Base-by-base conservation (phyloP, 2,888 invertebrate genomes). In the Cremastinae sp. region DNA sequence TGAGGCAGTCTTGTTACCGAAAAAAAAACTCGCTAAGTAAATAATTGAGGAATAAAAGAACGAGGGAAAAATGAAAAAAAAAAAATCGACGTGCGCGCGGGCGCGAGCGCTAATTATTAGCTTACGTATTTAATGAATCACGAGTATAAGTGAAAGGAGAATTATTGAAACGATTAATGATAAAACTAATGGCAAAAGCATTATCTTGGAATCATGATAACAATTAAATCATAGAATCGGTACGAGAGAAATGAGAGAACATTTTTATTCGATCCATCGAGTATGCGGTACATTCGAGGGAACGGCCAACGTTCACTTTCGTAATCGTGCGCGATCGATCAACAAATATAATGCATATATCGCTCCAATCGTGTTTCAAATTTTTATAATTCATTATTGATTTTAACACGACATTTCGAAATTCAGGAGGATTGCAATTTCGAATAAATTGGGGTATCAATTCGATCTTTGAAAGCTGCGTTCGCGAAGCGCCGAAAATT, bases 1-100 rank as follows among this genome's bases (percentile, higher is more conserved):
- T 58, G 59, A 62, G 68, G 14, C 28, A 51, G 68, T 66, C 74
- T 74, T 51, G 56, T 62, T 20, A 53, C 56, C 45, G 64, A 68
- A 51, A 65, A 28, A 28, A 34, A 56, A 69, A 69, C 58, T 75
- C 66, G 61, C 75, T 71, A 56, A 62, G 49, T 59, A 69, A 71
- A 54, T 45, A 45, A 64, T 54, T 68, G 28, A 28, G 28, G 47
- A 65, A 49, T 58, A 72, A 49, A 65, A 51, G 34, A 36, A 54
- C 12, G 34, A 8, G 7, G 34, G 34, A 36, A 41, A 18, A 41
- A 38, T 10, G 38, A 28, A 38, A 38, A 43, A 38, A 38, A 43
- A 68, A 64, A 20, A 62, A 53, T 62, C 38, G 68, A 75, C 56
- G 66, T 68, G 71, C 75, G 75, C 75, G 75, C 75, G 54, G 72